Conservation (phyloP, 1,140 invertebrate genomes). For the Zaprionus gabonicus region DNA sequence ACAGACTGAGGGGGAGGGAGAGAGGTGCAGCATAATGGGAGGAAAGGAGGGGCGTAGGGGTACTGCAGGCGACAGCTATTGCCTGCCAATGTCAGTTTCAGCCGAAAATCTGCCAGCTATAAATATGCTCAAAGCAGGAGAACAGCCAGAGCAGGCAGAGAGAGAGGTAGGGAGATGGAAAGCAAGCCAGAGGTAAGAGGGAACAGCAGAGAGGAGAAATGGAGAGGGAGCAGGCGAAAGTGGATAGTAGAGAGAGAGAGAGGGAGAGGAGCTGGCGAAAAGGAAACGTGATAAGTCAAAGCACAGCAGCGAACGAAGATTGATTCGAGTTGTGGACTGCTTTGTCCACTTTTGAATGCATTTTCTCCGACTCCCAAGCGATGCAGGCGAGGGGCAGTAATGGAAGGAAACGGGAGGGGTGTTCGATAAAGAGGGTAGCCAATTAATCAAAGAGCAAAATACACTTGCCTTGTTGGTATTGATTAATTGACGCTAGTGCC, state of each 20-base stretch:
- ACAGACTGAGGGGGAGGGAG: not conserved
- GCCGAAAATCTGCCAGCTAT: conserved; percentile 15
- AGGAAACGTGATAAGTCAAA: conserved; percentile 44
- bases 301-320: conserved; percentile 57
- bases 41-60: not conserved
- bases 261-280: not conserved
- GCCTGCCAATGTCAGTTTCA: conserved; percentile 21
- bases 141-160: not conserved
- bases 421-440: conserved; percentile 12
- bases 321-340: conserved; percentile 65
- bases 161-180: not conserved
- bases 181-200: not conserved
- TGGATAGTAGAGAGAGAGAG: not conserved
- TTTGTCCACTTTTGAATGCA: conserved; percentile 68
- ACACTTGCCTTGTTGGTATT: conserved; percentile 48
- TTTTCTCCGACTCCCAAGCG: conserved; percentile 9
- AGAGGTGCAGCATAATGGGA: not conserved
- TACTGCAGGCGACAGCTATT: conserved; percentile 44
- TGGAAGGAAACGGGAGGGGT: not conserved
- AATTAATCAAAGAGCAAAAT: conserved; percentile 72
- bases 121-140: conserved; percentile 15
- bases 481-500: conserved; percentile 69
- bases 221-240: not conserved
- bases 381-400: not conserved
- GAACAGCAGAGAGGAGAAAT: not conserved